Evolutionary conservation across 2,888 invertebrate genomes (phyloP).

Genomic region (Tiphia femorata): DNA sequence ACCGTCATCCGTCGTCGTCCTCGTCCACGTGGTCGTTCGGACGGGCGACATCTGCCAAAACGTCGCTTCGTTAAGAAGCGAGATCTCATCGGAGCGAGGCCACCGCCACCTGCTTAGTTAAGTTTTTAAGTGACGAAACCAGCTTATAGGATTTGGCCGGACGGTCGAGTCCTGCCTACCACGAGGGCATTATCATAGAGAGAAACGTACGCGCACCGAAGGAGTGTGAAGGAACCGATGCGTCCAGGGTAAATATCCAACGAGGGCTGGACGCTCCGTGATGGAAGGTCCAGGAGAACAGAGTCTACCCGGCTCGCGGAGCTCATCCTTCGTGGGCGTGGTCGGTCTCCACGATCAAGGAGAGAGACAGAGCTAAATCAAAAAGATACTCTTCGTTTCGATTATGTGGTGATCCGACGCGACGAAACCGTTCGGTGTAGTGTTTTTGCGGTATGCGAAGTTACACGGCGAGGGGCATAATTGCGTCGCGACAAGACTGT

Average conservation of each 20-base stretch:
- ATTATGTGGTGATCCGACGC: slow-evolving; percentile 22
- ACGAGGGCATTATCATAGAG: slow-evolving; percentile 64
- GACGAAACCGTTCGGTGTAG: slow-evolving; percentile 28
- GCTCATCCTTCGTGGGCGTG: slow-evolving; percentile 7
- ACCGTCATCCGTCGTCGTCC: too few relatives aligned
- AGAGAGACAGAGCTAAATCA: slow-evolving; percentile 53
- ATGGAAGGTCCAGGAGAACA: not conserved
- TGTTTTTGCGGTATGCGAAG: slow-evolving; percentile 39
- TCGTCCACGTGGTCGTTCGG: too few relatives aligned
- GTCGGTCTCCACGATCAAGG: slow-evolving; percentile 14
- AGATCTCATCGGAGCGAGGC: slow-evolving; percentile 22
- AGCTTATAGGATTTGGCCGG: slow-evolving; percentile 65
- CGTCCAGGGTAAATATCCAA: too few relatives aligned
- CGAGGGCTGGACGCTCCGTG: not conserved
- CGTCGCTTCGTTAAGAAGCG: slow-evolving; percentile 22
- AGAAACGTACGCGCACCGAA: too few relatives aligned
- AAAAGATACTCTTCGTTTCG: slow-evolving; percentile 46
- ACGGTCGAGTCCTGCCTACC: slow-evolving; percentile 65
- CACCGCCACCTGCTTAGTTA: slow-evolving; percentile 44
- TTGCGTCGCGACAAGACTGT: slow-evolving; percentile 41
- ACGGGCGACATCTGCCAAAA: too few relatives aligned
- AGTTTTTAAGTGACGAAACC: slow-evolving; percentile 59
- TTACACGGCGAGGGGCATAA: slow-evolving; percentile 33
- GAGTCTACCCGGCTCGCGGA: not conserved
- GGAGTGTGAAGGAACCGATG: too few relatives aligned